Conservation (phyloP, 2,113 vertebrate genomes). For the Anhinga rufa region DNA sequence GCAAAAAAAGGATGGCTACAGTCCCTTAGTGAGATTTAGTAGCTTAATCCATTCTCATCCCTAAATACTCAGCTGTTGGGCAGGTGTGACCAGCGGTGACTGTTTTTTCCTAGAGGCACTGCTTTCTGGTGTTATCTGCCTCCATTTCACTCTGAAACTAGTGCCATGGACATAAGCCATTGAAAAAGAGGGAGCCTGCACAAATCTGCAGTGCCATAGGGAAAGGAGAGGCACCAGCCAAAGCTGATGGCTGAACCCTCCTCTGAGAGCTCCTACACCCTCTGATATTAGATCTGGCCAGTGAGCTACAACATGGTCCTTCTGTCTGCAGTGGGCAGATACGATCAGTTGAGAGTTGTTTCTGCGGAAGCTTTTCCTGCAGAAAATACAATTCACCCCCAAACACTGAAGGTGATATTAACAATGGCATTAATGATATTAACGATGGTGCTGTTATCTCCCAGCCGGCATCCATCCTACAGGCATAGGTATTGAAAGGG, state of each 20-base stretch:
- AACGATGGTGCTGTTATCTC: not conserved
- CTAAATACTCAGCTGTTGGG: not conserved
- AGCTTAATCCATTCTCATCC: not conserved
- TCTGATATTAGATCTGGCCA: not conserved
- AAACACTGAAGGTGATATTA: not conserved
- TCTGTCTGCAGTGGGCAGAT: not conserved
- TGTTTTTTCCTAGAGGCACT: not conserved
- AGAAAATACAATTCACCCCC: not conserved
- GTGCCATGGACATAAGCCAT: not conserved
- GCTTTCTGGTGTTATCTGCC: not conserved
- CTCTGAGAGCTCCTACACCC: not conserved
- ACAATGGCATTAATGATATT: not conserved
- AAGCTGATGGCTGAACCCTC: not conserved
- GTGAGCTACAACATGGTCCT: not conserved
- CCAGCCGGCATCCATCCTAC: not conserved
- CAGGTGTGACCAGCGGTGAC: not conserved
- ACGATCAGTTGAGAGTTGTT: not conserved
- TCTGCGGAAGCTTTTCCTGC: not conserved
- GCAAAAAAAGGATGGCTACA: not conserved
- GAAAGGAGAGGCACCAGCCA: not conserved
- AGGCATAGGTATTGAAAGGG: not conserved
- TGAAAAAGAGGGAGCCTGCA: not conserved
- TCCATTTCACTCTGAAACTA: not conserved
- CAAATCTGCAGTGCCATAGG: not conserved
- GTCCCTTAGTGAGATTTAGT: not conserved